These are phyloP conservation scores for Drosophila yooni DNA, from an alignment of 2,888 invertebrate genomes.

Conservation along the genomic window DNA sequence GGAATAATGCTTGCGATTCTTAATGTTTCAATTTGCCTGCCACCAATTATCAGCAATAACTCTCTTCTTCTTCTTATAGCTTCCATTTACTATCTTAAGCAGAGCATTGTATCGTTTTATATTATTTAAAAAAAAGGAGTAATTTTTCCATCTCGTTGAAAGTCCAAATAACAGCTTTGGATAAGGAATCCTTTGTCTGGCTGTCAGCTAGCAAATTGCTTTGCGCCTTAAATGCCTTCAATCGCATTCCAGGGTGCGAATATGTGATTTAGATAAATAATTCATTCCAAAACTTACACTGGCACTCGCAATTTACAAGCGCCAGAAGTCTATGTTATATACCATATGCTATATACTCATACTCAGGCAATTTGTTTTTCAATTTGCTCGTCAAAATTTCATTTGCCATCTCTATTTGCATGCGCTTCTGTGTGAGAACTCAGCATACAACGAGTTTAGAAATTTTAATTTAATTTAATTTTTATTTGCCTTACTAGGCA, in stretches of 20 bases:
- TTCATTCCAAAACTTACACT: conserved; percentile 23
- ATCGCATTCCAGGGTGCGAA: background rate
- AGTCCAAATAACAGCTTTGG: background rate
- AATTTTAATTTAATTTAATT: conserved; percentile 66
- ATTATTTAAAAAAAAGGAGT: background rate
- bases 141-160: background rate
- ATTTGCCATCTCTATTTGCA: conserved; percentile 54
- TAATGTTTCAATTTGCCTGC: conserved; percentile 4
- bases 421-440: conserved; percentile 37
- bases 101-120: background rate
- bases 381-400: conserved; percentile 47
- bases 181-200: background rate
- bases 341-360: background rate
- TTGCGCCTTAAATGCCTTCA: background rate
- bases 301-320: conserved; percentile 12
- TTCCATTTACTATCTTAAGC: background rate
- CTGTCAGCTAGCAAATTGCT: background rate
- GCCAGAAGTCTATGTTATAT: conserved; percentile 17
- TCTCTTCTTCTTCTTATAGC: background rate
- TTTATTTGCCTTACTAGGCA: conserved; percentile 64
- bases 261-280: conserved; percentile 32
- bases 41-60: background rate
- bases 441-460: conserved; percentile 47
- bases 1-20: background rate
- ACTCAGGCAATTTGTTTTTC: conserved; percentile 36